phyloP scores from a whole-genome alignment of 2,888 invertebrate species.

The Tanypteryx hageni region DNA sequence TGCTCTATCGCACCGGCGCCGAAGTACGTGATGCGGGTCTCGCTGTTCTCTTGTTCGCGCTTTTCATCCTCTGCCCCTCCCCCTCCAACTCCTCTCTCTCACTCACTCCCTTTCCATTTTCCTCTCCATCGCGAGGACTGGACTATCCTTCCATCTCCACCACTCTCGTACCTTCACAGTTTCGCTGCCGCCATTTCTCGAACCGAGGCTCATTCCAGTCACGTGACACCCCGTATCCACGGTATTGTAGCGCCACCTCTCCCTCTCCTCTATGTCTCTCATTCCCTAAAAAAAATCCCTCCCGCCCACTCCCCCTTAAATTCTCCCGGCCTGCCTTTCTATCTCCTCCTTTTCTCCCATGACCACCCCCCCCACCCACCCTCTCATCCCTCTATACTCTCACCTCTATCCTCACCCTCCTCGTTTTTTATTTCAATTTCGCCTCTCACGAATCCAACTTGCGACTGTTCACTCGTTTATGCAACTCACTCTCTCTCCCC shows the following conservation, averaged over 20 bases:
- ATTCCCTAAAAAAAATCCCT: neutral
- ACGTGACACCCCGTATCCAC: slow-evolving; percentile 54
- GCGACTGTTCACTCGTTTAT: neutral
- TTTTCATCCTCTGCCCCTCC: neutral
- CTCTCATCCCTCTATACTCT: neutral
- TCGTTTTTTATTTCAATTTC: neutral
- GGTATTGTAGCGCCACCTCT: slow-evolving; percentile 7
- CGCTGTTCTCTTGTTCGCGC: neutral
- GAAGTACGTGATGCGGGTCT: slow-evolving; percentile 59
- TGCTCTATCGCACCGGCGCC: slow-evolving; percentile 61
- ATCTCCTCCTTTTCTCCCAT: neutral
- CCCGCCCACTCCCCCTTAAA: neutral
- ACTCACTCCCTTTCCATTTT: neutral
- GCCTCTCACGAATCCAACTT: neutral
- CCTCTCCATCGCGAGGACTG: neutral
- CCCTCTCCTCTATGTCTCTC: neutral
- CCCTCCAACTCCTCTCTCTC: neutral
- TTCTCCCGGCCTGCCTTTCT: neutral
- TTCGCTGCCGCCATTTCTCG: slow-evolving; percentile 28
- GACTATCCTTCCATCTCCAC: neutral
- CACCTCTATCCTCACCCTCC: neutral
- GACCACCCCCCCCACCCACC: neutral
- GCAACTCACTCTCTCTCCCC: neutral
- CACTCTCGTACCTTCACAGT: neutral
- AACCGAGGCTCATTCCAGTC: slow-evolving; percentile 47